Evolutionary conservation across 2,888 invertebrate genomes (phyloP).

Genomic region (Galerucella nymphaeae): DNA sequence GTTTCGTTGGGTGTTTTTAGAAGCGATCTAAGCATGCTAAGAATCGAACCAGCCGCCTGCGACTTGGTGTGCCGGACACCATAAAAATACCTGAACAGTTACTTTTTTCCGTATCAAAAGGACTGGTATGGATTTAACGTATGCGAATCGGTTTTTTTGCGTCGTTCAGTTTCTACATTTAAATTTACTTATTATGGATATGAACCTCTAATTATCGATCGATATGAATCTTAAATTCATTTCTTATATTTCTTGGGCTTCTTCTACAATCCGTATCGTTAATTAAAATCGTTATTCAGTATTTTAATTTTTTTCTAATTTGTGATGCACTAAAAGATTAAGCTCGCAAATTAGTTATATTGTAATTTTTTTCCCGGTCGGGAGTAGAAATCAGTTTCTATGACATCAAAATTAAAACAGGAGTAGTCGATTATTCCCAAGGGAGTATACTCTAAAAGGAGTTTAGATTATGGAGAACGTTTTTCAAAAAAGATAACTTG

Average conservation of each 20-base stretch:
- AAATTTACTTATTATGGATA: conserved; percentile 46
- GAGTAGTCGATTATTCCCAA: no score
- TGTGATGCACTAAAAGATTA: no score
- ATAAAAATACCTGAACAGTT: conserved; percentile 61
- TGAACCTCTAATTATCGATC: conserved; percentile 35
- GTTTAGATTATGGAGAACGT: no score
- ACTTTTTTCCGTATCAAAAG: conserved; percentile 46
- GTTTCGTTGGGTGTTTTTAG: conserved; percentile 41
- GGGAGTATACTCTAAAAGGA: no score
- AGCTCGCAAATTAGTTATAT: no score
- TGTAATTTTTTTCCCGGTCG: no score
- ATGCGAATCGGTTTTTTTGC: conserved; percentile 23
- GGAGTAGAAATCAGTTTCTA: no score
- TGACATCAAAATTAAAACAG: no score
- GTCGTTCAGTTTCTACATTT: conserved; percentile 37
- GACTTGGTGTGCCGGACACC: conserved; percentile 61
- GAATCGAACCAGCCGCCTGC: conserved; percentile 61
- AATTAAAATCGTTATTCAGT: background rate
- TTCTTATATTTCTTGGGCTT: background rate
- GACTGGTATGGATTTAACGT: conserved; percentile 11
- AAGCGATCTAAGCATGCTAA: conserved; percentile 49
- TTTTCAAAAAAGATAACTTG: no score
- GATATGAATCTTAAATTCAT: conserved; percentile 34
- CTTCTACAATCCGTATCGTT: background rate
- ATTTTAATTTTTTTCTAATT: background rate